These are phyloP conservation scores for Heliangelus exortis DNA, from an alignment of 2,797 vertebrate species.

Conservation along the genomic window DNA sequence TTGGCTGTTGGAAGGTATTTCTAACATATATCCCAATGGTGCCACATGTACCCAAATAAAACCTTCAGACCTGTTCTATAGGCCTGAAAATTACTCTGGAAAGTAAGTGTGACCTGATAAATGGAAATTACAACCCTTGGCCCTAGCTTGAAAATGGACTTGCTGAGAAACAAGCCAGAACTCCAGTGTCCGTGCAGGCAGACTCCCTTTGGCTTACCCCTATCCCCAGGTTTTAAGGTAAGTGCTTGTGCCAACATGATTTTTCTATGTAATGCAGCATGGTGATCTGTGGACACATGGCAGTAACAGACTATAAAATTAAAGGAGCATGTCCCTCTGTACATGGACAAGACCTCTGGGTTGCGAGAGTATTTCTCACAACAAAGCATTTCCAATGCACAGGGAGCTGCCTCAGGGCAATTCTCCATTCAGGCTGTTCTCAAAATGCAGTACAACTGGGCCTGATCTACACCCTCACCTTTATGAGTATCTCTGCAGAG, in stretches of 20 bases:
- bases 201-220: not conserved
- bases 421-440: not conserved
- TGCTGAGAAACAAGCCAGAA: not conserved
- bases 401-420: not conserved
- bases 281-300: not conserved
- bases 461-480: not conserved
- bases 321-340: not conserved
- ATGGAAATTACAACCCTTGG: slow-evolving; percentile 30
- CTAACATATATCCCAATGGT: not conserved
- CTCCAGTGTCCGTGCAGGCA: not conserved
- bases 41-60: not conserved
- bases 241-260: not conserved
- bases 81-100: slow-evolving; percentile 20
- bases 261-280: not conserved
- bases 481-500: not conserved
- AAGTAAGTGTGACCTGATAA: not conserved
- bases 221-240: not conserved
- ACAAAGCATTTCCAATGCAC: not conserved
- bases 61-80: not conserved
- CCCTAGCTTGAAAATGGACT: not conserved
- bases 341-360: not conserved
- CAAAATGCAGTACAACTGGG: not conserved
- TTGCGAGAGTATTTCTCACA: not conserved
- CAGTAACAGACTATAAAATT: not conserved
- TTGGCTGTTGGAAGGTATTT: not conserved